Base-by-base conservation (phyloP, 2,113 vertebrate genomes). In the Siniperca knerii region DNA sequence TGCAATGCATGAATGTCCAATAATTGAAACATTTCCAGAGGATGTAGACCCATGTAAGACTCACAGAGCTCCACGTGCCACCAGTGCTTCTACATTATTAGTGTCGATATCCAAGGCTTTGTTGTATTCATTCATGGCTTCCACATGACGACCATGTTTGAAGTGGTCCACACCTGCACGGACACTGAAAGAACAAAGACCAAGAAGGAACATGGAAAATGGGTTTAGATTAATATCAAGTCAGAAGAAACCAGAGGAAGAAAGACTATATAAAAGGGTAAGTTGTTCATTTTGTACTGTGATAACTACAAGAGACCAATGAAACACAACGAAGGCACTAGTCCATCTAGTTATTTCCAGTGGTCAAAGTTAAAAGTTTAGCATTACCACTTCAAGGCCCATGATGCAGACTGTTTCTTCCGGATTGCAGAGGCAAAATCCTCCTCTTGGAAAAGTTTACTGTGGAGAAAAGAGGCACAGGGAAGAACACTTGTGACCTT, bases 51-150 rank as follows among this genome's bases (percentile, higher is more conserved):
- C 37, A 20, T 21, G 11, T 54, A 35, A 35, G 10, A 54, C 94
- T 93, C 96, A 99, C 98, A 99, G 86, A 67, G 98, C 98, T 90
- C 98, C 98, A 6, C 98, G 97, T n/a, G 98, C 98, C 80, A 99
- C 98, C 61, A 99, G 94, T 12, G 98, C 98, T 93, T 99, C 98
- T 40, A 99, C 97, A 0, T 99, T 99, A 25, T 97, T 96, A 0
- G 93, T 95, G 90, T 99, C 98, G 6, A 99, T 99, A 91, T 99
- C 98, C 91, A 99, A 83, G 58, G 98, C 98, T 80, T 99, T 99
- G 95, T 98, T 99, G 90, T 99, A 99, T 83, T 99, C 98, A 52
- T 98, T 99, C 98, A 99, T 99, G 67, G 98, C 98, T 82, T 99
- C 98, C 16, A 99, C 98, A 0, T 98, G 97, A 10, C 94, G 97